Evolutionary conservation across 64 coral and sea anemone species (phyloP).

Genomic region (Montipora foliosa): DNA sequence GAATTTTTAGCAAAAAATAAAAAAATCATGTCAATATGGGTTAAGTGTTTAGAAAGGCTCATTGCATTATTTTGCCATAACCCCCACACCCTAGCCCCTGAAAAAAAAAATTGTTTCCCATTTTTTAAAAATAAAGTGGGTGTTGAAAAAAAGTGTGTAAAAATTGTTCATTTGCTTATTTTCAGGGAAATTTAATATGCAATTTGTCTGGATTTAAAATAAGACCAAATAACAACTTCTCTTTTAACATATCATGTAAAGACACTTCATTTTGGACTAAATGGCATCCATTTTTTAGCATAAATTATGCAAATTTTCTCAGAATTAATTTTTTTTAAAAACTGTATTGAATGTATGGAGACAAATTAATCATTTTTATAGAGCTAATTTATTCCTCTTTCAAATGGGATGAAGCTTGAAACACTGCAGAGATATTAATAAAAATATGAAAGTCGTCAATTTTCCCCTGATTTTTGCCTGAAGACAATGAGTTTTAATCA

Average conservation of each 20-base stretch:
- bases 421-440: constrained; percentile 2
- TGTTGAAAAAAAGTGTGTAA: no score
- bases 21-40: neutral
- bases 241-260: neutral
- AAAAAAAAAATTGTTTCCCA: neutral
- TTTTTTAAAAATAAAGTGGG: neutral
- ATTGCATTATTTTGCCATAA: constrained; percentile 9
- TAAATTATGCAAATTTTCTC: constrained; percentile 10
- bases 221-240: neutral
- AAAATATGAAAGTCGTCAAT: neutral
- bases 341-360: neutral
- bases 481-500: neutral
- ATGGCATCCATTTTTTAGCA: neutral
- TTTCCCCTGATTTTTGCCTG: neutral
- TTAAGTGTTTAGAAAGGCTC: constrained; percentile 2
- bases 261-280: neutral
- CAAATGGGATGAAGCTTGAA: neutral
- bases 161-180: no score
- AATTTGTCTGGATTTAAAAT: no score
- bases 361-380: neutral
- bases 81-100: neutral
- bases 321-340: neutral
- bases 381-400: neutral
- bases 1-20: neutral
- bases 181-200: no score